Evolutionary conservation across 2,888 invertebrate genomes (phyloP).

Genomic region (Doris montereyensis): DNA sequence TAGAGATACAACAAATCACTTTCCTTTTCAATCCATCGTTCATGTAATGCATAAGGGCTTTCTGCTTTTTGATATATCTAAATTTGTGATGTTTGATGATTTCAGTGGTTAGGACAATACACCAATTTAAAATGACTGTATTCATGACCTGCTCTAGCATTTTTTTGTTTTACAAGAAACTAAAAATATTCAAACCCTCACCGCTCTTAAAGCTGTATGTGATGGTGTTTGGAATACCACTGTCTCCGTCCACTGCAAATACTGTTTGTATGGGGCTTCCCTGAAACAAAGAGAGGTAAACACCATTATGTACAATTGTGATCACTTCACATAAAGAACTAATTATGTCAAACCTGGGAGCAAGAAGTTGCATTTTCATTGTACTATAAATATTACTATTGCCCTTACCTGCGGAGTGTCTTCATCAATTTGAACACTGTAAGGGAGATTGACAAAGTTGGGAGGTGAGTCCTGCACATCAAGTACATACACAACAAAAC

Average conservation of each 20-base stretch:
- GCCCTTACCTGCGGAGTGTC: conserved; percentile 79
- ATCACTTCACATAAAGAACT: too few relatives aligned
- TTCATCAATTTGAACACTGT: conserved; percentile 86
- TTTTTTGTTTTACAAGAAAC: not conserved
- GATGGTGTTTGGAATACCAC: conserved; percentile 76
- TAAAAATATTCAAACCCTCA: too few relatives aligned
- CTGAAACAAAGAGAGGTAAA: conserved; percentile 54
- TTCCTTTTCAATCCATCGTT: too few relatives aligned
- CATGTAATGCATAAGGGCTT: too few relatives aligned
- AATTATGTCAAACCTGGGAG: too few relatives aligned
- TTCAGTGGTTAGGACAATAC: too few relatives aligned
- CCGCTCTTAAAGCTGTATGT: conserved; percentile 63
- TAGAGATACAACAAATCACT: too few relatives aligned
- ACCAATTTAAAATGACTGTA: not conserved
- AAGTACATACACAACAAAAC: conserved; percentile 88
- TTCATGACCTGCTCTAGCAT: not conserved
- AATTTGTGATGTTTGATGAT: too few relatives aligned
- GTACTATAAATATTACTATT: not conserved
- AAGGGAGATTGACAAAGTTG: conserved; percentile 88
- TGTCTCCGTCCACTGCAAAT: conserved; percentile 89
- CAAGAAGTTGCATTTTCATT: too few relatives aligned
- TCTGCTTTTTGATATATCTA: too few relatives aligned
- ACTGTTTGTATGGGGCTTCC: conserved; percentile 80
- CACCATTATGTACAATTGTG: too few relatives aligned
- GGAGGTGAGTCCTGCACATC: conserved; percentile 96